A percentile compares a stretch with the other conserved stretches of the same genome.
phyloP scores from a whole-genome alignment of 2,888 invertebrate genomes.

The Sylvicola cinctus region DNA sequence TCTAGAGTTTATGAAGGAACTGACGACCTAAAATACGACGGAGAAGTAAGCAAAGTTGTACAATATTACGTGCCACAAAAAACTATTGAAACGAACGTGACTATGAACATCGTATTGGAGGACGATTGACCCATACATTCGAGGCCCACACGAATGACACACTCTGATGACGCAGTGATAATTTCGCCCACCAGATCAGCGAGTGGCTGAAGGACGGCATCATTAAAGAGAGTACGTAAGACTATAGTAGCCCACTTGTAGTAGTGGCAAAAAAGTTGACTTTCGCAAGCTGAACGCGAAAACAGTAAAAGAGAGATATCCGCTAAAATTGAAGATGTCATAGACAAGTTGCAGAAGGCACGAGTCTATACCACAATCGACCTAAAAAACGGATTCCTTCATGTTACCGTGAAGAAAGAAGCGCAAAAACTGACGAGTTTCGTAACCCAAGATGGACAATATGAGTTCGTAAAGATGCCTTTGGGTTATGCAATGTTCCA shows the following conservation, averaged over 20 bases:
- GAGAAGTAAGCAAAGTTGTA: no score
- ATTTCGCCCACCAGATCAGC: no score
- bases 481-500: slow-evolving; percentile 2
- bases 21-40: no score
- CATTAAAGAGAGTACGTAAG: slow-evolving; percentile 8
- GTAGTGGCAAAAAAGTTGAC: slow-evolving; percentile 12
- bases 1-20: no score
- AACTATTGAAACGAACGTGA: no score
- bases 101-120: no score
- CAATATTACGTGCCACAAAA: no score
- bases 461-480: slow-evolving; percentile 1
- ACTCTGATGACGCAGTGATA: no score
- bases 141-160: no score
- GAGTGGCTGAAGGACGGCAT: slow-evolving; percentile 7
- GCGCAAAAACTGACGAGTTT: background rate
- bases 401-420: background rate
- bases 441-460: background rate
- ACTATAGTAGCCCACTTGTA: slow-evolving; percentile 13
- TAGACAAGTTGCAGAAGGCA: background rate
- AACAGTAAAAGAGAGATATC: slow-evolving; percentile 7
- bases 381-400: slow-evolving; percentile 1
- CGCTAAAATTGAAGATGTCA: background rate
- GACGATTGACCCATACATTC: no score
- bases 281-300: slow-evolving; percentile 9
- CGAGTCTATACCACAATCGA: background rate